Evolutionary conservation across 1,140 invertebrate genomes (phyloP), one percentile per base, ranked within the genome.

Genomic region (Melitaea cinxia): DNA sequence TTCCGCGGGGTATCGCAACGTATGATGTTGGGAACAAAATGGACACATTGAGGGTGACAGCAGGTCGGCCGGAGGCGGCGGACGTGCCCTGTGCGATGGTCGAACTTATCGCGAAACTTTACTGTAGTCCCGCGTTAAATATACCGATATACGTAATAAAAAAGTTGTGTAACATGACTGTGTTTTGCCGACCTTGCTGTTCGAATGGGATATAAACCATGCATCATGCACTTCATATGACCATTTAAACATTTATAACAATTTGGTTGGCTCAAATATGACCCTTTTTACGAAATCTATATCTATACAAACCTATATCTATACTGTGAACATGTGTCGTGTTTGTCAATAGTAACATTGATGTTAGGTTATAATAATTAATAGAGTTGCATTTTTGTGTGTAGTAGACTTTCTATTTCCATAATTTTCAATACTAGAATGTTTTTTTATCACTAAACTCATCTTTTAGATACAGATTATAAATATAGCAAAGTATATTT

Each of bases 101-200:
- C 50, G 28, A 50, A 26, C 52, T 15, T 12, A 65, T 45, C 39
- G 39, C 58, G 45, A 60, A 30, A 55, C 60, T 28, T 39, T 66
- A 68, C 55, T 42, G 37, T 58, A 50, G 33, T 39, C 28, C 72
- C 58, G 49, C 37, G 17, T 50, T 66, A 42, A 63, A 72, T 65
- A 72, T 35, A 57, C 28, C 56, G 23, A 67, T 68, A 60, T 67
- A 70, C 69, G 70, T 69, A 73, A 60, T 71, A 69, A 68, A 70
- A 68, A 73, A 65, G 75, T 89, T 88, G 87, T 89, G 83, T 89
- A 88, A 88, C 78, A 81, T 67, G 82, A 67, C 76, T 66, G 70
- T 81, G 80, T 82, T 83, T 83, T 76, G 65, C 52, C 81, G 81
- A 81, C 83, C 81, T 85, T 85, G 82, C 59, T 65, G 64, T 72